Percentiles rank a stretch among this genome's conserved stretches.
phyloP scores from a whole-genome alignment of 2,113 vertebrate species.

The Canis aureus region DNA sequence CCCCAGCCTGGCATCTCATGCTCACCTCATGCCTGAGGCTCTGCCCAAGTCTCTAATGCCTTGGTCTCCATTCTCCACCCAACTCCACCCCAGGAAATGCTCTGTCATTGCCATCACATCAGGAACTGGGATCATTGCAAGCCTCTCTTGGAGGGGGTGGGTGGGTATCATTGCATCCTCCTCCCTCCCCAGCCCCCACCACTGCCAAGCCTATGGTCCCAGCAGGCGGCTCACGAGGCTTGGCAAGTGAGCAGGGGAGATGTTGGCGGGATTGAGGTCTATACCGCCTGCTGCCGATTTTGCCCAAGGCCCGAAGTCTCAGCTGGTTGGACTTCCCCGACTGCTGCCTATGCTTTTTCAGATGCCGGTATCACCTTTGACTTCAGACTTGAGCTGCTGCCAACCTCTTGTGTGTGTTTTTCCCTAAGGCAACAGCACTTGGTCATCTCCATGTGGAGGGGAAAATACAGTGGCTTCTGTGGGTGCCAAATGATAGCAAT shows the following conservation, averaged over 20 bases:
- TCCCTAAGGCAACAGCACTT: background rate
- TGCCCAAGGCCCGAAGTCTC: background rate
- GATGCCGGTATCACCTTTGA: background rate
- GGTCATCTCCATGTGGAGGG: background rate
- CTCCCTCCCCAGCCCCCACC: background rate
- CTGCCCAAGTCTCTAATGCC: background rate
- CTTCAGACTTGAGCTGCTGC: constrained; percentile 20
- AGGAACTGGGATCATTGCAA: background rate
- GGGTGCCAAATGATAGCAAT: constrained; percentile 23
- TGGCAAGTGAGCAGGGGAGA: background rate
- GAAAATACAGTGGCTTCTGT: background rate
- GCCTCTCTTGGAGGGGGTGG: background rate
- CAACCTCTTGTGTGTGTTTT: background rate
- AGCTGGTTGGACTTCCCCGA: background rate
- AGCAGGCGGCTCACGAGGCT: background rate
- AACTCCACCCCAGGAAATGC: background rate
- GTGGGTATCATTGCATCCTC: background rate
- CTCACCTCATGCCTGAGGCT: background rate
- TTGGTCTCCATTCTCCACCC: background rate
- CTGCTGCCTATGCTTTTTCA: background rate
- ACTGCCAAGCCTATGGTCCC: background rate
- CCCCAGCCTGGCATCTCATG: background rate
- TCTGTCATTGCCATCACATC: background rate
- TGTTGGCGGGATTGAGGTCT: background rate
- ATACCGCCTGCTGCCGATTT: background rate